Evolutionary conservation across 1,140 invertebrate species (phyloP).

Genomic region (Pararge aegeria): DNA sequence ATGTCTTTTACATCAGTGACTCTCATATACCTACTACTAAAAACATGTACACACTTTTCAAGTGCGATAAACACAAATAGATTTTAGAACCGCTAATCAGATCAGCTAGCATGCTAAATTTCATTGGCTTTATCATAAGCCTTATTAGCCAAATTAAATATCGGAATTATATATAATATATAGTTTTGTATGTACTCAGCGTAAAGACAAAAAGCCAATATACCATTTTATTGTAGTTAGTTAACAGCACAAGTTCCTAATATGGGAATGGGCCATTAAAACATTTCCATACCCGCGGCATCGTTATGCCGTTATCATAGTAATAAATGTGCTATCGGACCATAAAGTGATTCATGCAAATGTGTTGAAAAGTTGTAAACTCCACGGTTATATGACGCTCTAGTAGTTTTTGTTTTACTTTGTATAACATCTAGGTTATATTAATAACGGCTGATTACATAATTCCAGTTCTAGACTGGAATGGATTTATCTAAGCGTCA

Average conservation of each 20-base stretch:
- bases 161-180: too few species aligned
- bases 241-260: constrained; percentile 2
- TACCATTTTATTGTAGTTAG: background rate
- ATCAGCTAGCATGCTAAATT: too few species aligned
- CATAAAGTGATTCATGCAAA: constrained; percentile 6
- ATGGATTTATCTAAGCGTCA: too few species aligned
- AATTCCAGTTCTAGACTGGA: too few species aligned
- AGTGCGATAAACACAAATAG: too few species aligned
- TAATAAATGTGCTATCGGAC: background rate
- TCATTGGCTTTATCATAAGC: too few species aligned
- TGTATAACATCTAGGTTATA: background rate
- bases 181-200: background rate
- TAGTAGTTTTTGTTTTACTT: background rate
- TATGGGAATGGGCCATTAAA: constrained; percentile 4
- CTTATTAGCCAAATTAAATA: too few species aligned
- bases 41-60: too few species aligned
- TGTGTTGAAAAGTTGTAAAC: constrained; percentile 7
- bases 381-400: background rate
- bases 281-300: background rate
- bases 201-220: background rate
- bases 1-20: too few species aligned
- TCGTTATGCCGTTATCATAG: background rate
- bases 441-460: too few species aligned
- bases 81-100: too few species aligned
- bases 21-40: too few species aligned